Conservation (phyloP, 2,888 invertebrate genomes). For the Acronicta alni region DNA sequence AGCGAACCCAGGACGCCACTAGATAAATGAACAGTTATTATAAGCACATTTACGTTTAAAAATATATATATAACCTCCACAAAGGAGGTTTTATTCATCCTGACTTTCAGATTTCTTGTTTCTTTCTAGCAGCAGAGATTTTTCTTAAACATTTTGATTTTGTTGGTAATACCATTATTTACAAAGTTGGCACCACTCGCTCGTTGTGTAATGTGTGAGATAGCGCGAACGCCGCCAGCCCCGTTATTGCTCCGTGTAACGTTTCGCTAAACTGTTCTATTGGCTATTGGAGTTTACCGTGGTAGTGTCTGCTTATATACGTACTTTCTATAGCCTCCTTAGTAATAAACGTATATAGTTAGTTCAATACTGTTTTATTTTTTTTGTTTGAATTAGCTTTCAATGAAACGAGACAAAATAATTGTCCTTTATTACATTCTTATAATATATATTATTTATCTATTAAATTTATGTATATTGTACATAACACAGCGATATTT, state of each 20-base stretch:
- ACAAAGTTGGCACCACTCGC: slow-evolving; percentile 8
- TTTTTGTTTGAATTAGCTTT: too few species aligned
- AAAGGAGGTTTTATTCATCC: neutral
- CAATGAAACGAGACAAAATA: too few species aligned
- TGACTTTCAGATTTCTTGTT: neutral
- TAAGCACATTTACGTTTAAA: too few species aligned
- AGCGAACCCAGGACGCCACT: too few species aligned
- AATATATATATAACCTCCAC: too few species aligned
- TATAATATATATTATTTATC: too few species aligned
- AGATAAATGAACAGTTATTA: too few species aligned
- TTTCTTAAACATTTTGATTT: slow-evolving; percentile 5
- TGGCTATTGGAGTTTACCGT: slow-evolving; percentile 5
- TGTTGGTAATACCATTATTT: slow-evolving; percentile 20
- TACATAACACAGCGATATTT: too few species aligned
- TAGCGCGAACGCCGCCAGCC: slow-evolving; percentile 27
- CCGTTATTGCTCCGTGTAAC: slow-evolving; percentile 35
- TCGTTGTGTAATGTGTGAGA: slow-evolving; percentile 25
- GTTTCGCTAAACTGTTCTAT: slow-evolving; percentile 23
- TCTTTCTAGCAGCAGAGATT: neutral
- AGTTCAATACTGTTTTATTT: too few species aligned
- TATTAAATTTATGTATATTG: too few species aligned
- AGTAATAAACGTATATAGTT: too few species aligned
- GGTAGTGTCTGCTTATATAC: neutral
- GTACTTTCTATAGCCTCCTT: neutral
- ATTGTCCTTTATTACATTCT: too few species aligned